These are phyloP conservation scores for Loriculus beryllinus DNA, from an alignment of 2,797 vertebrate species.

Conservation along the genomic window DNA sequence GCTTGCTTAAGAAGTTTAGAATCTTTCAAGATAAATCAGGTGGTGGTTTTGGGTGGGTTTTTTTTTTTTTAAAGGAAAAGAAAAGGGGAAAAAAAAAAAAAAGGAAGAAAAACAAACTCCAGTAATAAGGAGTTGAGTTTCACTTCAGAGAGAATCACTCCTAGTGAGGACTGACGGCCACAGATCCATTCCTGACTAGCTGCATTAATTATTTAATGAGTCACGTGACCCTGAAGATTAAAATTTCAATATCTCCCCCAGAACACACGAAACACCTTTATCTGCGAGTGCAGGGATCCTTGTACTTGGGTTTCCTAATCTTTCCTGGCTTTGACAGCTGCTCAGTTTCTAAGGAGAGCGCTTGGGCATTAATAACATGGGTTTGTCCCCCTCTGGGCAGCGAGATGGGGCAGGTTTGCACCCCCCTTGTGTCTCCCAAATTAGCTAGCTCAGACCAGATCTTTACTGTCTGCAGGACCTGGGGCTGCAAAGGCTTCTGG, in stretches of 20 bases:
- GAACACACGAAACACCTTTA: constrained; percentile 76
- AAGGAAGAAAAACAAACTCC: constrained; percentile 56
- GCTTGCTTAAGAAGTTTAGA: constrained; percentile 72
- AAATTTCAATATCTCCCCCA: constrained; percentile 84
- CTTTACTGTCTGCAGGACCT: neutral
- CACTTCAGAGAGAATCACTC: constrained; percentile 84
- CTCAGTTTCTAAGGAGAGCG: neutral
- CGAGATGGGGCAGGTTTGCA: neutral
- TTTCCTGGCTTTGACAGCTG: constrained; percentile 44
- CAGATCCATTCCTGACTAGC: constrained; percentile 88
- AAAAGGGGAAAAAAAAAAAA: rapidly evolving
- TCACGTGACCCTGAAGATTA: constrained; percentile 89
- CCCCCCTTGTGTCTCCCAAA: rapidly evolving
- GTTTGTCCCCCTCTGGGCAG: neutral
- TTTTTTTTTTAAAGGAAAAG: neutral
- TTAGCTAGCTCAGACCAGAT: neutral
- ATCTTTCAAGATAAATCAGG: constrained; percentile 71
- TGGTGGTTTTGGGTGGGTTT: neutral
- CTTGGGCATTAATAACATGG: neutral
- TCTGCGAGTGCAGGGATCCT: constrained; percentile 47
- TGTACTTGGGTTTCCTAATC: constrained; percentile 28
- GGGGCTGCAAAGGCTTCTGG: neutral
- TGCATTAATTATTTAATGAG: constrained; percentile 95
- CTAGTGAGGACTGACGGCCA: constrained; percentile 86
- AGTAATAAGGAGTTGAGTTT: constrained; percentile 78